Evolutionary conservation across 2,797 vertebrate genomes (phyloP), one percentile per base, ranked within the genome.

Genomic region (Emys orbicularis): DNA sequence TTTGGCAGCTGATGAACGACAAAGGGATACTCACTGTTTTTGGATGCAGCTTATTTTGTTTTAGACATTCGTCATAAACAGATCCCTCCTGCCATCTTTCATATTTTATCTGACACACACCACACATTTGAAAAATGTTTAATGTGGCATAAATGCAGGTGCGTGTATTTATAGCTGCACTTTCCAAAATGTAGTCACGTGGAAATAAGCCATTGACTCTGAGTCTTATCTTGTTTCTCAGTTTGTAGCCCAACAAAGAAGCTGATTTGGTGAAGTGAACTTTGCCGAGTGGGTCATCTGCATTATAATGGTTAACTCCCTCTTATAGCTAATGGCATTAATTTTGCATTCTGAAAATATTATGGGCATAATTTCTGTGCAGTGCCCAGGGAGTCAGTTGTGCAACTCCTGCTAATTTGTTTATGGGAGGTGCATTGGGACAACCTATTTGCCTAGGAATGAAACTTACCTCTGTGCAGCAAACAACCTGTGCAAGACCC

Each of bases 41-140:
- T 79, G 90, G 49, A 94, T 87, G 81, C 19, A 79, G 80, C 8
- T 97, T 96, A 85, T 96, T 98, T 96, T 94, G 74, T 41, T 96
- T 96, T 91, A 92, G 88, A 94, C 96, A 87, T 94, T 94, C 72
- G 53, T 90, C 95, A 57, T 50, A 98, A 92, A 97, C 83, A 96
- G 83, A 89, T 95, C 86, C 76, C 52, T 93, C 97, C 81, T 96
- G 81, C 83, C 79, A 91, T 93, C 57, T 95, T 86, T 95, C 93
- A 47, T 92, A 56, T 54, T 84, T 93, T 93, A 74, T 89, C 68
- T 95, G 94, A 96, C 82, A 34, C n/a, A 57, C 50, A 94, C 92
- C 97, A 96, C 95, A 31, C 21, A 37, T 79, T 15, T 74, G 21
- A 88, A 3, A 49, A 89, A 86, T 12, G 34, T 44, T 72, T 34